Evolutionary conservation across 2,113 vertebrate genomes (phyloP), one percentile per base, ranked within the genome.

Genomic region (Phainopepla nitens): DNA sequence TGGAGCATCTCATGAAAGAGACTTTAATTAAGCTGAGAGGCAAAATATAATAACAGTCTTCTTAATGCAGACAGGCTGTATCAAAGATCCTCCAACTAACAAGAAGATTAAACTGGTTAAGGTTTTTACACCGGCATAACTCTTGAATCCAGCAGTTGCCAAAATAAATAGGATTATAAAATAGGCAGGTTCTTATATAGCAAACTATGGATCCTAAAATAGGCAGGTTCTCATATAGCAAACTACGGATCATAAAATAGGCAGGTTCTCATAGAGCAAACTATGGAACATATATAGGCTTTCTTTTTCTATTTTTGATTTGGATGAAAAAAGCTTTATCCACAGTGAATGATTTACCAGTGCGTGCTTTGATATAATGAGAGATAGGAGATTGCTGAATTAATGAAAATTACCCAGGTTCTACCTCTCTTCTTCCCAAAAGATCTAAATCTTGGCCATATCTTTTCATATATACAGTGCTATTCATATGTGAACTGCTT

Each of bases 21-120:
- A 93, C 47, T 93, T 96, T 82, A 95, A 94, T 96, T 95, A 93
- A 87, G 57, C 82, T 25, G 29, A 93, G 60, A 91, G 42, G 57
- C 36, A 90, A 92, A 92, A 71, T 78, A 94, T 89, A 94, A 96
- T 92, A 92, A 68, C 50, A 82, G 62, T 10, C 60, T 94, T 89
- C 88, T 87, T 82, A 78, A 70, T 62, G 57, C 16, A 94, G 57
- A 76, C 62, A 45, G 76, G 69, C 35, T 85, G 17, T 39, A 95
- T 90, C 87, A 89, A 95, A 86, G 64, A 86, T 93, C 27, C 41
- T 66, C 15, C 14, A 2, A 83, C 41, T 92, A 65, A 91, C 39
- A 78, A 16, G 56, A 68, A 83, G 41, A 91, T 86, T 82, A 81
- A 85, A 69, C 41, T 71, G 23, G 62, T 75, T 71, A 87, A 62